Percentiles rank a stretch among this genome's conserved stretches.
Conservation (phyloP, 2,113 vertebrate species). For the Proterorhinus semilunaris region DNA sequence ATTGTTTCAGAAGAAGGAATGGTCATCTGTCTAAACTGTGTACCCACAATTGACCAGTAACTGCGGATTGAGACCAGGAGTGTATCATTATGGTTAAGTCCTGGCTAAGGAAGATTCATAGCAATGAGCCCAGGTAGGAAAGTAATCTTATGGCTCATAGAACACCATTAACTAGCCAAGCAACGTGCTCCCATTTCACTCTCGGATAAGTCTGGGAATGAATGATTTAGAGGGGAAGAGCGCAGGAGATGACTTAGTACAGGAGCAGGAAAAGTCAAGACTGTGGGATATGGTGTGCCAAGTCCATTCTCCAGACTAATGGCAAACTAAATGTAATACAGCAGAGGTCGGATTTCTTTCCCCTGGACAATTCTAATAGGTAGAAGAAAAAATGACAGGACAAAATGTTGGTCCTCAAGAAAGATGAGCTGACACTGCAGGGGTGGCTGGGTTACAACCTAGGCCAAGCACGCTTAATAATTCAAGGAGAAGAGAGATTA, state of each 20-base stretch:
- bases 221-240: conserved; percentile 58
- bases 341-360: conserved; percentile 29
- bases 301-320: conserved; percentile 41
- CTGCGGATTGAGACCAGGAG: conserved; percentile 25
- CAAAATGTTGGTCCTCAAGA: conserved; percentile 32
- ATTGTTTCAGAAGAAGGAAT: neutral
- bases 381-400: conserved; percentile 4
- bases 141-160: conserved; percentile 74
- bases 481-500: conserved; percentile 28
- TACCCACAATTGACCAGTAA: conserved; percentile 19
- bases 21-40: conserved; percentile 17
- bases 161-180: conserved; percentile 71
- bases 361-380: conserved; percentile 23
- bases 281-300: conserved; percentile 10
- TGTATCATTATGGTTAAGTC: conserved; percentile 52
- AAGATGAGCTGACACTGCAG: conserved; percentile 13
- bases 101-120: conserved; percentile 67
- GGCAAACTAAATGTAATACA: conserved; percentile 43
- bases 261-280: conserved; percentile 15
- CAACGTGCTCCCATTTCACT: conserved; percentile 69
- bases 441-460: conserved; percentile 18
- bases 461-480: conserved; percentile 39
- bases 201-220: conserved; percentile 64
- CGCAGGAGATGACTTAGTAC: conserved; percentile 9
- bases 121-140: conserved; percentile 64